Evolutionary conservation across 1,140 invertebrate species (phyloP).

Genomic region (Plutomurus gul): DNA sequence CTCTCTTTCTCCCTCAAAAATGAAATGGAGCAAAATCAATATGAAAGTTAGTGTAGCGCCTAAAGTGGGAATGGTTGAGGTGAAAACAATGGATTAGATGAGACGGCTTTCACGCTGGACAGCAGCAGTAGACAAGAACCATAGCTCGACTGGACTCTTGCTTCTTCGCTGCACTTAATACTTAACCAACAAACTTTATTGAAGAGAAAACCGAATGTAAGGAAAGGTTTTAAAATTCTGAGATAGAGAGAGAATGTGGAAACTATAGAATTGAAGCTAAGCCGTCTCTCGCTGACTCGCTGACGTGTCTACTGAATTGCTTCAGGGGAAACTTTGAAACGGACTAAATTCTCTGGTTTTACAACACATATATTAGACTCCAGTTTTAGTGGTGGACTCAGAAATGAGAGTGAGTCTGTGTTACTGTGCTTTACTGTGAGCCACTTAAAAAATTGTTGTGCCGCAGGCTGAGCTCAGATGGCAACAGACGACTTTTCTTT

Average conservation of each 20-base stretch:
- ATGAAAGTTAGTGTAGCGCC: conserved; percentile 23
- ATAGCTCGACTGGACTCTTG: too few relatives aligned
- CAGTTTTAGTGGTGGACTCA: too few relatives aligned
- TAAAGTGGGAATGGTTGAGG: conserved; percentile 12
- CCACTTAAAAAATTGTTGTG: conserved; percentile 12
- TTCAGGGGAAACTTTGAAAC: background rate
- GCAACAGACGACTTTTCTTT: background rate
- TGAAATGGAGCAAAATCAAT: conserved; percentile 29
- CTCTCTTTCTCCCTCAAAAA: conserved; percentile 21
- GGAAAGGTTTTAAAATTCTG: conserved; percentile 14
- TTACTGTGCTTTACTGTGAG: background rate
- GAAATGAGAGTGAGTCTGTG: conserved; percentile 17
- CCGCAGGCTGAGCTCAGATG: background rate
- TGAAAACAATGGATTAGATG: conserved; percentile 24
- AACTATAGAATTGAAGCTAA: background rate
- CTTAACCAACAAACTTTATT: background rate
- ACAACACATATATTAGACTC: too few relatives aligned
- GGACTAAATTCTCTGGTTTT: background rate
- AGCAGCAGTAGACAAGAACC: too few relatives aligned
- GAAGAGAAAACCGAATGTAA: background rate
- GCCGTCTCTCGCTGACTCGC: background rate
- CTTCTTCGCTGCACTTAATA: too few relatives aligned
- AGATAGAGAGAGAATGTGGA: background rate
- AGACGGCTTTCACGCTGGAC: background rate
- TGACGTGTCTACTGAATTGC: background rate